Evolutionary conservation across 2,113 vertebrate species (phyloP).

Genomic region (Labrus mixtus): DNA sequence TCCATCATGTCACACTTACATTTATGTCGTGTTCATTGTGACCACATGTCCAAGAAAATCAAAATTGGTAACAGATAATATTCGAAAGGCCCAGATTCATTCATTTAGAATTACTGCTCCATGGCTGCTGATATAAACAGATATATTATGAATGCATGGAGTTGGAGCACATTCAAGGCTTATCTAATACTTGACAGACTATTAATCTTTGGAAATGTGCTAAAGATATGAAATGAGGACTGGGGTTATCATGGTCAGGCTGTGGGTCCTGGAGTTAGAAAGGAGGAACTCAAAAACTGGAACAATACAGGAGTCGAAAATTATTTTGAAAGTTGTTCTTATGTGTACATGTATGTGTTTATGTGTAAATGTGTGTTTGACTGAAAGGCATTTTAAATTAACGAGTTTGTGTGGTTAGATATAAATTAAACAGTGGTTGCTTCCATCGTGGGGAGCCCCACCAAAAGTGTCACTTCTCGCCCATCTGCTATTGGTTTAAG

Average conservation of each 20-base stretch:
- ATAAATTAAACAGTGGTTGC: conserved; percentile 57
- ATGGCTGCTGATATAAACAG: conserved; percentile 18
- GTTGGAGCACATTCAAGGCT: conserved; percentile 28
- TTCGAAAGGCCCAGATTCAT: background rate
- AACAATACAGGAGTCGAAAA: conserved; percentile 51
- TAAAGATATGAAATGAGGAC: conserved; percentile 29
- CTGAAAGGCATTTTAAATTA: conserved; percentile 25
- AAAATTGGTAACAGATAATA: conserved; percentile 13
- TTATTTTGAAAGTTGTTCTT: conserved; percentile 7
- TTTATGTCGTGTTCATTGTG: conserved; percentile 2
- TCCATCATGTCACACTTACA: conserved; percentile 25
- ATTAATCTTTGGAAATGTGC: conserved; percentile 45
- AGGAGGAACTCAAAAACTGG: conserved; percentile 50
- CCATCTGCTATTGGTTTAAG: conserved; percentile 79
- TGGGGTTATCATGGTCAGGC: conserved; percentile 44
- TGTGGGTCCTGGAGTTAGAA: conserved; percentile 44
- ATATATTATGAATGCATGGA: conserved; percentile 5
- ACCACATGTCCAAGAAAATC: background rate
- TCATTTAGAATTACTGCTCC: conserved; percentile 13
- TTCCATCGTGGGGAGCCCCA: conserved; percentile 45
- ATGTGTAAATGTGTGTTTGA: conserved; percentile 1
- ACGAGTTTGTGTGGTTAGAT: conserved; percentile 37
- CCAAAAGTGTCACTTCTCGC: conserved; percentile 57
- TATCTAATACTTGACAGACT: conserved; percentile 32
- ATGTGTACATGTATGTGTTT: background rate